Base-by-base conservation (phyloP, 2,797 vertebrate genomes). In the Thripadectes ignobilis region DNA sequence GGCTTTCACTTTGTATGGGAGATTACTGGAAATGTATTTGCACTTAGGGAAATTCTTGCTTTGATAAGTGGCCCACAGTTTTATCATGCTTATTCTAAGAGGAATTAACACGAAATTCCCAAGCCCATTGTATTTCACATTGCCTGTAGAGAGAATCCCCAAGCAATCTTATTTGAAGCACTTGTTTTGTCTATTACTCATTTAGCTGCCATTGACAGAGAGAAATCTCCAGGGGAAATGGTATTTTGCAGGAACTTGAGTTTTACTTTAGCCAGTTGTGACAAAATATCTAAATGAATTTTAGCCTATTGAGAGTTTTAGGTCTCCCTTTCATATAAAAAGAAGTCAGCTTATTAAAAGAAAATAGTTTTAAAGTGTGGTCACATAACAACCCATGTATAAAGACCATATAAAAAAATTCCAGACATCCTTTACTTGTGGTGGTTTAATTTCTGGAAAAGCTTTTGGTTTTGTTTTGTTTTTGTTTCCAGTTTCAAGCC, bases 21-120 rank as follows among this genome's bases (percentile, higher is more conserved):
- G 81, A 52, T 20, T 20, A 49, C 66, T 84, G 54, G 21, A 59
- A 91, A 32, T 29, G 11, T 77, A 48, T 88, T 75, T 83, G 58
- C 68, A 74, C 65, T 68, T 55, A 39, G 55, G 72, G 55, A 92
- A 72, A 83, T 39, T 80, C 62, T 39, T 62, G 32, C 58, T 93
- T 87, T 85, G 62, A 63, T 65, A 63, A 92, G 43, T 7, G 18
- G 51, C 73, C 62, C 5, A 2, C 24, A 73, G 67, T 87, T 94
- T 79, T 74, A 85, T 78, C 32, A 1, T 46, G 45, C 43, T 88
- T 82, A 75, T 87, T 89, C 79, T 61, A 85, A 92, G 88, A 94
- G 71, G 85, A 94, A 94, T 94, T 95, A 95, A 92, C 49, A 76
- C 12, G 0, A 80, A 97, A 94, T 91, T 93, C 93, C 95, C 93